Evolutionary conservation across 2,113 vertebrate genomes (phyloP).

Genomic region (Geococcyx californianus): DNA sequence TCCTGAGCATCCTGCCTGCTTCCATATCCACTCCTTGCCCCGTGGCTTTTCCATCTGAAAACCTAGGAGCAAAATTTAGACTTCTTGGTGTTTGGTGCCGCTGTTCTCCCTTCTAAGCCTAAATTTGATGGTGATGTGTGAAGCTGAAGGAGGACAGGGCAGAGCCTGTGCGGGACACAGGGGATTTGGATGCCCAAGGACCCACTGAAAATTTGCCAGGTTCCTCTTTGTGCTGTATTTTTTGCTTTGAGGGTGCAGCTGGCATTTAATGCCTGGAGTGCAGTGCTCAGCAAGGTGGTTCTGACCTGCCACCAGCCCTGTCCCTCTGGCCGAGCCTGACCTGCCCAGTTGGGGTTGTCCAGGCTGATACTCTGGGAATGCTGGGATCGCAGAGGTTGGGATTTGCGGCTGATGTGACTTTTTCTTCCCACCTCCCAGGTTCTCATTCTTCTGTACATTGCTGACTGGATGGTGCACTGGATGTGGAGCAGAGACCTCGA

Average conservation of each 20-base stretch:
- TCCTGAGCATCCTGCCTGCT: background rate
- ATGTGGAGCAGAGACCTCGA: constrained; percentile 97
- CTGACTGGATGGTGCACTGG: constrained; percentile 99
- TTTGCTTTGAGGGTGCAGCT: background rate
- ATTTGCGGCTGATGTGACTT: background rate
- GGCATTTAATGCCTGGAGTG: accelerated
- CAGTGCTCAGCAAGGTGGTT: background rate
- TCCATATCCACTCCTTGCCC: background rate
- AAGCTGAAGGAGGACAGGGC: background rate
- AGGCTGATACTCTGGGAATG: accelerated
- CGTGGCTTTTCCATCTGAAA: background rate
- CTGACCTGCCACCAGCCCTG: background rate
- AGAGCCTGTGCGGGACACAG: background rate
- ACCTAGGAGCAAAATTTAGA: background rate
- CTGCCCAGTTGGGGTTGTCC: too few relatives aligned
- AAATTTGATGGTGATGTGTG: background rate
- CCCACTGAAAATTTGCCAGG: accelerated
- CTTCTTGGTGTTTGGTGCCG: background rate
- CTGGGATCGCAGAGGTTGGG: accelerated
- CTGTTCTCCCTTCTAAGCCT: background rate
- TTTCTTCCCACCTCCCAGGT: constrained; percentile 78
- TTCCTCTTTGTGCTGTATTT: background rate
- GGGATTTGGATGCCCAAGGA: background rate
- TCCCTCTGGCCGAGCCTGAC: background rate
- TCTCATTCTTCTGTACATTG: constrained; percentile 94